Percentiles rank a stretch among this genome's conserved stretches.
Conservation (phyloP, 2,113 vertebrate species). For the Apistogramma diplotaenia region DNA sequence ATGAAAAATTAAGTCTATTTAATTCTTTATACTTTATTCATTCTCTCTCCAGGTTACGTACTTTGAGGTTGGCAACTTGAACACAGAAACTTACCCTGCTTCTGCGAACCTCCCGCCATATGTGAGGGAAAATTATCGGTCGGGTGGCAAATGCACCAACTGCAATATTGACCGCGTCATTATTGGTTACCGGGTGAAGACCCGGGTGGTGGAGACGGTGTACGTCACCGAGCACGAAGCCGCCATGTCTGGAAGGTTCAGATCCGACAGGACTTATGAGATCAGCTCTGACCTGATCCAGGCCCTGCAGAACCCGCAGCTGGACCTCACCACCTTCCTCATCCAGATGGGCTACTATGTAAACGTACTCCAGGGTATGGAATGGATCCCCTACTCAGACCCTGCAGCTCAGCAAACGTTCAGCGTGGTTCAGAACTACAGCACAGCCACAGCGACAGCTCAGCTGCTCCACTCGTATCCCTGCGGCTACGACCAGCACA, state of each 20-base stretch:
- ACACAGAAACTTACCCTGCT: constrained; percentile 16
- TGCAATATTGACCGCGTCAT: constrained; percentile 53
- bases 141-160: neutral
- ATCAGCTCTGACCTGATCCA: constrained; percentile 36
- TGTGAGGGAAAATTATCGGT: constrained; percentile 36
- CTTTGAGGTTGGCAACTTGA: constrained; percentile 57
- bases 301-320: constrained; percentile 24
- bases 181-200: constrained; percentile 29
- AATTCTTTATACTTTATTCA: too few species aligned
- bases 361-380: neutral
- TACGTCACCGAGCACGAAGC: constrained; percentile 48
- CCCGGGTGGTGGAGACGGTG: constrained; percentile 15
- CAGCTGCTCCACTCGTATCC: neutral
- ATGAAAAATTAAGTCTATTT: too few species aligned
- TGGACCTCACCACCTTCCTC: constrained; percentile 36
- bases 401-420: neutral
- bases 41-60: constrained; percentile 11
- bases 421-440: neutral
- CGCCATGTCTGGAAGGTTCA: neutral
- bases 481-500: neutral
- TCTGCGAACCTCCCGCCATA: constrained; percentile 33
- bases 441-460: neutral
- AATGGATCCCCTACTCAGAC: neutral
- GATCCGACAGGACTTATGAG: constrained; percentile 22
- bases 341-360: constrained; percentile 8